Conservation (phyloP, 53 echinoderm and acorn worm genomes). For the Paelopatides confundens region DNA sequence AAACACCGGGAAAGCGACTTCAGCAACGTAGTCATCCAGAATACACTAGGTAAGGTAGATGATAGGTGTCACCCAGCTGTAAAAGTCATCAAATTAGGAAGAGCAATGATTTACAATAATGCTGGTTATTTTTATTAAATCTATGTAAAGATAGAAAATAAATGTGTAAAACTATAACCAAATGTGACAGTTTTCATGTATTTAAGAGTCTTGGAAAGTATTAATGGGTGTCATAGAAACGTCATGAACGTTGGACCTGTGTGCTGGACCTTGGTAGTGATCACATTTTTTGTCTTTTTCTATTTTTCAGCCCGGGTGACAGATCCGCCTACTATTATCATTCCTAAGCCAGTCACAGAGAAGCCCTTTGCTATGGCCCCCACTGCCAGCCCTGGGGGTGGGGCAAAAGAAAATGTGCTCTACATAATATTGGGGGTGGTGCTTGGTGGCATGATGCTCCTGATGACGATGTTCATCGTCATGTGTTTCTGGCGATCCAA, state of each 20-base stretch:
- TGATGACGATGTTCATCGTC: conserved; percentile 90
- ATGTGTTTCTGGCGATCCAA: conserved; percentile 98
- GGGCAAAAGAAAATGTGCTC: conserved; percentile 67
- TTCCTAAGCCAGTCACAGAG: conserved; percentile 44
- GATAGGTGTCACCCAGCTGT: neutral
- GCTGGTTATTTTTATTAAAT: too few species aligned
- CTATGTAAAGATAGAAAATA: too few species aligned
- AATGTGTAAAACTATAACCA: too few species aligned
- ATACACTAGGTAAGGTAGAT: conserved; percentile 67
- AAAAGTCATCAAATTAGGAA: neutral
- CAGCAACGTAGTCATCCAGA: conserved; percentile 83
- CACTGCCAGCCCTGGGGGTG: conserved; percentile 44
- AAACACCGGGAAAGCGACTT: conserved; percentile 68
- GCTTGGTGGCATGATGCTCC: conserved; percentile 88
- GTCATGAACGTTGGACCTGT: too few species aligned
- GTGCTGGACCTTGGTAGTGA: too few species aligned
- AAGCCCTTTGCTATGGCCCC: conserved; percentile 47
- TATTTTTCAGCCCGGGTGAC: conserved; percentile 69
- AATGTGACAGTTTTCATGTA: too few species aligned
- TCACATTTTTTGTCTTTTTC: too few species aligned
- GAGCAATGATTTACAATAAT: too few species aligned
- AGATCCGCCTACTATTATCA: conserved; percentile 73
- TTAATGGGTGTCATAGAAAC: too few species aligned
- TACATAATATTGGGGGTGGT: conserved; percentile 94
- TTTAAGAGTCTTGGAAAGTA: too few species aligned